phyloP scores from a whole-genome alignment of 2,888 invertebrate genomes.

The Eristalis intricaria region DNA sequence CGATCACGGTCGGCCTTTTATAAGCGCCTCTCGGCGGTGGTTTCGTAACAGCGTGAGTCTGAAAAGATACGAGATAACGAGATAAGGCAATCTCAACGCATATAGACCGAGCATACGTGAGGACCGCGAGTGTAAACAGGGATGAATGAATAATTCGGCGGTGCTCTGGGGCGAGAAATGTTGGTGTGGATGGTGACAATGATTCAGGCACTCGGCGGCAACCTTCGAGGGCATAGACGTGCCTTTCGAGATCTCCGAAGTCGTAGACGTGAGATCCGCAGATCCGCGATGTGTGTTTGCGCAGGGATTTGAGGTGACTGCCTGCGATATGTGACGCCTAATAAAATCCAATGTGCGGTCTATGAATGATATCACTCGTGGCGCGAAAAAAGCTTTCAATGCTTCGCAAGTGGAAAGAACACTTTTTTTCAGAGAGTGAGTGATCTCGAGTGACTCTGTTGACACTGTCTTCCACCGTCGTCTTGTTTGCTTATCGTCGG shows the following conservation, averaged over 20 bases:
- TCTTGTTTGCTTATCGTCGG: background rate
- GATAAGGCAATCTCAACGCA: constrained; percentile 18
- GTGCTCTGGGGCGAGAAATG: background rate
- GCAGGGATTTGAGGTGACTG: background rate
- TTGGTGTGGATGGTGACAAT: background rate
- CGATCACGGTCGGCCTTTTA: constrained; percentile 41
- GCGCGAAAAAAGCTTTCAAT: background rate
- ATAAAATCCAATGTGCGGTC: background rate
- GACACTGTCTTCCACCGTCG: background rate
- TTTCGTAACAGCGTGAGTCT: constrained; percentile 75
- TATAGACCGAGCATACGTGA: constrained; percentile 47
- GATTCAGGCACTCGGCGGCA: background rate
- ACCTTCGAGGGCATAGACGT: background rate
- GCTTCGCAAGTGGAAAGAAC: background rate
- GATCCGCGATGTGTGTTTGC: background rate
- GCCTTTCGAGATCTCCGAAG: too few relatives aligned
- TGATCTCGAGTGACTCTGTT: background rate
- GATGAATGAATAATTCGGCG: background rate
- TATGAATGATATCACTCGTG: background rate
- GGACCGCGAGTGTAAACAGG: constrained; percentile 22
- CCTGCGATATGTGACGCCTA: background rate
- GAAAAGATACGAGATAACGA: constrained; percentile 73
- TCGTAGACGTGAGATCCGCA: background rate
- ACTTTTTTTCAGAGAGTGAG: background rate
- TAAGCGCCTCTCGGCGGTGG: constrained; percentile 2